Conservation (phyloP, 2,113 vertebrate species). For the Reinhardtius hippoglossoides region DNA sequence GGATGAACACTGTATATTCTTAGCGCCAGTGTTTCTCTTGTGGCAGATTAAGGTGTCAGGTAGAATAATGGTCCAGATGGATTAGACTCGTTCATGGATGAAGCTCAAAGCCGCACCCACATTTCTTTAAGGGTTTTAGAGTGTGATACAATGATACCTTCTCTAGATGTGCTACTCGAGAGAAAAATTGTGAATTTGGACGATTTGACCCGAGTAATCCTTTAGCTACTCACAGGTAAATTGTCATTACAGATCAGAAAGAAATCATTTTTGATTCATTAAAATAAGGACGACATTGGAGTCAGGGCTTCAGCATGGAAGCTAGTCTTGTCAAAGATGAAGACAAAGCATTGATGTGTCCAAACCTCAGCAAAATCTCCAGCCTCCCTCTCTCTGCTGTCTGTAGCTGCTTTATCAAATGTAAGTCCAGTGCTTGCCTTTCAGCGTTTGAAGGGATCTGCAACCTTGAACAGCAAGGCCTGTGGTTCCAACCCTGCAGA, state of each 20-base stretch:
- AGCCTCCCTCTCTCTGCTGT: slow-evolving; percentile 5
- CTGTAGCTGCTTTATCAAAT: slow-evolving; percentile 36
- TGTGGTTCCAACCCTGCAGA: slow-evolving; percentile 19
- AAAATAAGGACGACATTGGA: not conserved
- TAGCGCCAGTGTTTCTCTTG: slow-evolving; percentile 65
- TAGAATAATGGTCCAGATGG: slow-evolving; percentile 67
- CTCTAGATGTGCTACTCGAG: not conserved
- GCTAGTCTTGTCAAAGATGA: not conserved
- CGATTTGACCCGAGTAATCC: not conserved
- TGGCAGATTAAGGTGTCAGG: slow-evolving; percentile 76
- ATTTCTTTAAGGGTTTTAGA: slow-evolving; percentile 29
- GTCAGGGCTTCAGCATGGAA: not conserved
- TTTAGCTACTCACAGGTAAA: not conserved
- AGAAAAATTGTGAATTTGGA: not conserved
- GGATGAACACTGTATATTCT: slow-evolving; percentile 66
- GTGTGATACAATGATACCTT: slow-evolving; percentile 2
- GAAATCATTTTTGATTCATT: not conserved
- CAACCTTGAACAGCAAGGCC: slow-evolving; percentile 17
- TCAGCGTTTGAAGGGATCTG: slow-evolving; percentile 33
- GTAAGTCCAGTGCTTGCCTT: slow-evolving; percentile 27
- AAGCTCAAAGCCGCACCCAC: slow-evolving; percentile 26
- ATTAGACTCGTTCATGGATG: slow-evolving; percentile 46
- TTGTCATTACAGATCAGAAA: not conserved
- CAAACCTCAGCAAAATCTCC: not conserved
- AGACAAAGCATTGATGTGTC: not conserved